Conservation (phyloP, 1,140 invertebrate species). For the Cyphomyrmex costatus region DNA sequence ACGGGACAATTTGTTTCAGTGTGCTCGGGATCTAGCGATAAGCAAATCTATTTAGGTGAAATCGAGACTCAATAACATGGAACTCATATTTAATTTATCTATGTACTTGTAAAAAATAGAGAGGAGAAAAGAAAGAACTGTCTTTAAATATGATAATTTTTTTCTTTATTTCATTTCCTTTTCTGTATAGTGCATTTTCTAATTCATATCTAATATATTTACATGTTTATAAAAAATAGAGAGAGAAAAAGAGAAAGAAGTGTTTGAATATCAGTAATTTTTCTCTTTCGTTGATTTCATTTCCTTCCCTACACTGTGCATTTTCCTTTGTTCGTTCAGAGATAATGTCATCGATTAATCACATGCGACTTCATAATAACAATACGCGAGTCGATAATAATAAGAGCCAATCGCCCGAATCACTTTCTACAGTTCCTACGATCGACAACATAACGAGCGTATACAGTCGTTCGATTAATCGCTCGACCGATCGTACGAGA, state of each 20-base stretch:
- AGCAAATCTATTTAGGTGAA: constrained; percentile 98
- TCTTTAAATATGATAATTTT: background rate
- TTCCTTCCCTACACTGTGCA: background rate
- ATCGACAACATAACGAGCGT: background rate
- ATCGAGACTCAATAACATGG: constrained; percentile 89
- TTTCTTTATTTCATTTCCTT: background rate
- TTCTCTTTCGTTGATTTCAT: background rate
- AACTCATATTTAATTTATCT: background rate
- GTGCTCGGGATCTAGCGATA: constrained; percentile 97
- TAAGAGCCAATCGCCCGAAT: background rate
- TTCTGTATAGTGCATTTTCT: background rate
- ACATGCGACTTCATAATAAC: background rate
- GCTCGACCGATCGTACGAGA: constrained; percentile 17
- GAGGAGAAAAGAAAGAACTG: background rate
- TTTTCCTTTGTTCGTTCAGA: background rate
- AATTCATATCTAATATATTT: background rate
- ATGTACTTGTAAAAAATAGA: background rate
- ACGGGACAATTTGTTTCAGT: constrained; percentile 88
- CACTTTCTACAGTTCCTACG: constrained; percentile 15
- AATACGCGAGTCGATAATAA: background rate
- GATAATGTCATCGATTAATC: background rate
- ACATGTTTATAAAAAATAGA: background rate
- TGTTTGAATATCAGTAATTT: background rate
- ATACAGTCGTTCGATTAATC: background rate
- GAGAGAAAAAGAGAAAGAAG: background rate